phyloP scores from a whole-genome alignment of 2,113 vertebrate species.

The Danionella cerebrum region DNA sequence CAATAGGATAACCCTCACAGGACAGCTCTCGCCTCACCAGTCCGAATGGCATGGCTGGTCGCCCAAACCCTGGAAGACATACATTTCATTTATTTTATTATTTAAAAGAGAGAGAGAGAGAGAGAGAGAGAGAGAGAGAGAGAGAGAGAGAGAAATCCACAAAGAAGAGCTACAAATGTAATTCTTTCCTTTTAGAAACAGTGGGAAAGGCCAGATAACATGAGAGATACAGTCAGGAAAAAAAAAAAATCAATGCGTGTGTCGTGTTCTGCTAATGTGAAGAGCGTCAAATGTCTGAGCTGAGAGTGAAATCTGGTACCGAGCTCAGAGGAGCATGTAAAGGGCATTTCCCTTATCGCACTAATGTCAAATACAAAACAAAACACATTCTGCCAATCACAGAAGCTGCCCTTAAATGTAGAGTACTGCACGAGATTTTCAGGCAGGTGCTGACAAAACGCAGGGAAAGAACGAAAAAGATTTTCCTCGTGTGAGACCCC shows the following conservation, averaged over 20 bases:
- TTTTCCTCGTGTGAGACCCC: too few relatives aligned
- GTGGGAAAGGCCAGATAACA: slow-evolving; percentile 36
- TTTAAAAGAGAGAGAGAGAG: slow-evolving; percentile 18
- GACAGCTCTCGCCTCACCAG: slow-evolving; percentile 93
- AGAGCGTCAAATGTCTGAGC: slow-evolving; percentile 66
- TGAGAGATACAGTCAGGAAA: slow-evolving; percentile 7
- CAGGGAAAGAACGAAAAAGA: too few relatives aligned
- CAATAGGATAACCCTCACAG: slow-evolving; percentile 96
- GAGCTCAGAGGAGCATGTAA: slow-evolving; percentile 69
- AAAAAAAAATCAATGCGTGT: slow-evolving; percentile 72
- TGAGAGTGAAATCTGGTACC: slow-evolving; percentile 71
- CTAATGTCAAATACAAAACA: slow-evolving; percentile 64
- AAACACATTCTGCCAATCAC: slow-evolving; percentile 46
- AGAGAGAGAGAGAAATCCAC: slow-evolving; percentile 29
- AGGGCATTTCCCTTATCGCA: slow-evolving; percentile 53
- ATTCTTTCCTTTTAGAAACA: slow-evolving; percentile 67
- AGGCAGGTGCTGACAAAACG: too few relatives aligned
- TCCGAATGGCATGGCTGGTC: slow-evolving; percentile 91
- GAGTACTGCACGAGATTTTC: too few relatives aligned
- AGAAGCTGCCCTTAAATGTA: slow-evolving; percentile 22
- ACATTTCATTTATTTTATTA: too few relatives aligned
- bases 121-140: slow-evolving; percentile 23
- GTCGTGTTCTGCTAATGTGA: slow-evolving; percentile 70
- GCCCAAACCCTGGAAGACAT: slow-evolving; percentile 78
- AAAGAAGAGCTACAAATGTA: slow-evolving; percentile 63